These are phyloP conservation scores for Oncorhynchus gorbuscha DNA, from an alignment of 2,113 vertebrate genomes.

Conservation along the genomic window DNA sequence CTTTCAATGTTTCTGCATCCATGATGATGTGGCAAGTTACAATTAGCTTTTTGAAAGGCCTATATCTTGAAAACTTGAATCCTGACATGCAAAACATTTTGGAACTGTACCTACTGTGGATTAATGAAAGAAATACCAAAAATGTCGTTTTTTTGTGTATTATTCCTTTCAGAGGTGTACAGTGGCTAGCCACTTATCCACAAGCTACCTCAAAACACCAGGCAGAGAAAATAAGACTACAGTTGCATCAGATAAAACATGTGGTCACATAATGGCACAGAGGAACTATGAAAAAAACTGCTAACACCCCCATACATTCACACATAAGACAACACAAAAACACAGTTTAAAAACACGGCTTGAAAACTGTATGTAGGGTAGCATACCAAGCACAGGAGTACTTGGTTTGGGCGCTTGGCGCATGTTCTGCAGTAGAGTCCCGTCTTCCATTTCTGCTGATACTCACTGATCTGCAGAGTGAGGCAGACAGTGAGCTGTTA, in stretches of 20 bases:
- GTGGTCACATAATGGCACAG: neutral
- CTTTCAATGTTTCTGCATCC: neutral
- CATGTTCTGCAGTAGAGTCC: constrained; percentile 40
- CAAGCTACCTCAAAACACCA: neutral
- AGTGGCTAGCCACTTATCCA: neutral
- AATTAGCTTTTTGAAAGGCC: too few species aligned
- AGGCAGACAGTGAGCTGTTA: neutral
- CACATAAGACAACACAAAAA: neutral
- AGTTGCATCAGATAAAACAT: neutral
- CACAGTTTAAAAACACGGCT: neutral
- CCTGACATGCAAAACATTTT: too few species aligned
- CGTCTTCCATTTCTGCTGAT: constrained; percentile 41
- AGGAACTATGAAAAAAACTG: neutral
- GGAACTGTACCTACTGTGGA: too few species aligned
- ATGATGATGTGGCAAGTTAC: neutral
- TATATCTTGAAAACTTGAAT: too few species aligned
- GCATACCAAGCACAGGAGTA: constrained; percentile 43
- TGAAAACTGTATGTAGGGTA: neutral
- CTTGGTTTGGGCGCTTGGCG: constrained; percentile 25
- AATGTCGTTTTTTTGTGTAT: too few species aligned
- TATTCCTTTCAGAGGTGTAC: neutral
- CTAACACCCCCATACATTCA: neutral
- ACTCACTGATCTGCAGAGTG: neutral
- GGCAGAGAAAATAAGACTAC: neutral
- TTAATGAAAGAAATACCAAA: too few species aligned